Evolutionary conservation across 2,797 vertebrate species (phyloP).

Genomic region (Hoplostethus atlanticus): DNA sequence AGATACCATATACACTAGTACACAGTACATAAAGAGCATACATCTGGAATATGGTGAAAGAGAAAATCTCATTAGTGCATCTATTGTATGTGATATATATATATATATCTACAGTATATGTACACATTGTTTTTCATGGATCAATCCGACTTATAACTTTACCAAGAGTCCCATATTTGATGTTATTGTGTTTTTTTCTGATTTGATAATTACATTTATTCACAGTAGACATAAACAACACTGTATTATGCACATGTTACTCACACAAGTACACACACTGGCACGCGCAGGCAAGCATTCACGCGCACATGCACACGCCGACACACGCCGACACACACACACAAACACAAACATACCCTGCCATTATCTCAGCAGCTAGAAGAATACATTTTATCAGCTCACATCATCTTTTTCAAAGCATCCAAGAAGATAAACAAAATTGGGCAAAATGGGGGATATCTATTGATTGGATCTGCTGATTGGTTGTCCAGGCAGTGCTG

Average conservation of each 20-base stretch:
- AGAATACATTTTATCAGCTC: constrained; percentile 41
- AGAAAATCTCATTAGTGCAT: constrained; percentile 11
- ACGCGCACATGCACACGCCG: neutral
- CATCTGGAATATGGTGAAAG: neutral
- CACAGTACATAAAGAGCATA: neutral
- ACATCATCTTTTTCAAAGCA: constrained; percentile 37
- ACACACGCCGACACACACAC: neutral
- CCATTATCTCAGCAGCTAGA: constrained; percentile 19
- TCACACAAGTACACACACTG: neutral
- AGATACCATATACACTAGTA: too few species aligned
- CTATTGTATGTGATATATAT: too few species aligned
- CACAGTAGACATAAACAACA: neutral
- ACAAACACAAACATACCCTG: neutral
- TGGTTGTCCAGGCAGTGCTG: constrained; percentile 39
- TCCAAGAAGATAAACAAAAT: constrained; percentile 31
- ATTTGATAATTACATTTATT: constrained; percentile 12
- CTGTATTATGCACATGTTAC: neutral
- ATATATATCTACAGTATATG: neutral
- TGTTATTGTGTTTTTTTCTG: neutral
- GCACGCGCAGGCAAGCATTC: neutral
- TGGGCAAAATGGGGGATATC: constrained; percentile 37
- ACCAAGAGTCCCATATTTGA: neutral
- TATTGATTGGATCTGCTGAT: constrained; percentile 59
- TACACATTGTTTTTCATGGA: constrained; percentile 15
- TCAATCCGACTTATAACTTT: neutral